Evolutionary conservation across 53 echinoderm and acorn worm species (phyloP).

Genomic region (Actinopyga echinites): DNA sequence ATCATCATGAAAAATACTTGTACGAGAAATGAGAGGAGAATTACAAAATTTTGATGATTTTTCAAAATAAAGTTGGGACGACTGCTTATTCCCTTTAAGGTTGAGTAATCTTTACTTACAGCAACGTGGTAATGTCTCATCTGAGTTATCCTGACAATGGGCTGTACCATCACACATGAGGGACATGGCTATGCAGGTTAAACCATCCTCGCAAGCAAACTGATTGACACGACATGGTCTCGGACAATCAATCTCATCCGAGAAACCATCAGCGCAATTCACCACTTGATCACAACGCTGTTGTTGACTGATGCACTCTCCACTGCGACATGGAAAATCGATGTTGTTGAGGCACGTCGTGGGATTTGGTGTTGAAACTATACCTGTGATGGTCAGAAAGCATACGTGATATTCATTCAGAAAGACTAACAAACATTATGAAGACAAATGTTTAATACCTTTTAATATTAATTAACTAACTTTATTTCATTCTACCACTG

Average conservation of each 20-base stretch:
- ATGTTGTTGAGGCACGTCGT: neutral
- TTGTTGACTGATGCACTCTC: slow-evolving; percentile 54
- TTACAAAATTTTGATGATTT: too few species aligned
- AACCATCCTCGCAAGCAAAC: slow-evolving; percentile 22
- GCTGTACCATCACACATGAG: slow-evolving; percentile 32
- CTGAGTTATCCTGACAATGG: slow-evolving; percentile 15
- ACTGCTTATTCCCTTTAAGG: too few species aligned
- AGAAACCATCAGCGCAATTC: slow-evolving; percentile 65
- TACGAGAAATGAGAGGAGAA: too few species aligned
- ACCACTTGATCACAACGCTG: slow-evolving; percentile 58
- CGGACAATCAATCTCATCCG: slow-evolving; percentile 70
- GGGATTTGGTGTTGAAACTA: neutral
- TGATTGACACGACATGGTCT: slow-evolving; percentile 38
- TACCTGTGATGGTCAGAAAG: neutral
- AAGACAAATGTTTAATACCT: neutral
- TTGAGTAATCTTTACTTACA: slow-evolving; percentile 24
- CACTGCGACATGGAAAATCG: slow-evolving; percentile 65
- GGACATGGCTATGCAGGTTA: neutral
- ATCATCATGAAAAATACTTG: too few species aligned
- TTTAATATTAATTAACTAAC: neutral
- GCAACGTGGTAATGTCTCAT: slow-evolving; percentile 1
- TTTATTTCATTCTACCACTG: too few species aligned
- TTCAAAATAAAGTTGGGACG: too few species aligned
- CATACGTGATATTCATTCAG: neutral
- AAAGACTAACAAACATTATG: neutral